phyloP scores from a whole-genome alignment of 2,797 vertebrate genomes.

The Protonibea diacanthus region DNA sequence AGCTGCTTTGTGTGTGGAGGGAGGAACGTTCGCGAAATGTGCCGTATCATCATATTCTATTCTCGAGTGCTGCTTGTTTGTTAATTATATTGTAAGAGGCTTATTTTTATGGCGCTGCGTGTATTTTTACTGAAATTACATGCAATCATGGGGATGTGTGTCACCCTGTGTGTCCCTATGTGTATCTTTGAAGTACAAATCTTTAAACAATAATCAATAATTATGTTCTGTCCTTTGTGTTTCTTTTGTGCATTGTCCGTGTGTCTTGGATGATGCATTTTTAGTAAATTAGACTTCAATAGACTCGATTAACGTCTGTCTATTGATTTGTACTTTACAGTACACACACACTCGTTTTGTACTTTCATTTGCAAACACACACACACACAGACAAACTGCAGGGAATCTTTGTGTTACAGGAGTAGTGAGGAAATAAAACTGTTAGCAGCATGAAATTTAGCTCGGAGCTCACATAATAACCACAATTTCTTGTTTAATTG shows the following conservation, averaged over 20 bases:
- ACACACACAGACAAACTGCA: slow-evolving; percentile 8
- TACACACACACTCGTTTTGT: neutral
- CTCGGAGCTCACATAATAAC: neutral
- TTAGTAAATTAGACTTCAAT: slow-evolving; percentile 42
- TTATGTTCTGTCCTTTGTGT: neutral
- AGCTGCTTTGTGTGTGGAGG: slow-evolving; percentile 21
- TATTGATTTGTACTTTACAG: slow-evolving; percentile 38
- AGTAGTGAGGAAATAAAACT: slow-evolving; percentile 15
- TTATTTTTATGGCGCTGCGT: slow-evolving; percentile 26
- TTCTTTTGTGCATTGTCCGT: slow-evolving; percentile 27
- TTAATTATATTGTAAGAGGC: slow-evolving; percentile 65
- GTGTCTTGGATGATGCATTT: slow-evolving; percentile 33
- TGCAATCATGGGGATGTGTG: slow-evolving; percentile 3
- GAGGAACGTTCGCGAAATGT: slow-evolving; percentile 35
- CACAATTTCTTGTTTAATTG: slow-evolving; percentile 30
- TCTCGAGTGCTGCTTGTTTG: slow-evolving; percentile 43
- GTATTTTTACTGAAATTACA: slow-evolving; percentile 52
- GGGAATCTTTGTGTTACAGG: neutral
- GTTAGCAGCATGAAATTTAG: slow-evolving; percentile 10
- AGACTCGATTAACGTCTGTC: slow-evolving; percentile 11
- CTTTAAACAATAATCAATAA: slow-evolving; percentile 38
- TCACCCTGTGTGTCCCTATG: neutral
- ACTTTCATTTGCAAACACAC: slow-evolving; percentile 6
- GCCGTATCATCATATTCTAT: slow-evolving; percentile 51
- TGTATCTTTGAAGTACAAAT: slow-evolving; percentile 25